A percentile compares a stretch with the other conserved stretches of the same genome.
Evolutionary conservation across 1,140 invertebrate genomes (phyloP).

Genomic region (Epicauta chinensis): DNA sequence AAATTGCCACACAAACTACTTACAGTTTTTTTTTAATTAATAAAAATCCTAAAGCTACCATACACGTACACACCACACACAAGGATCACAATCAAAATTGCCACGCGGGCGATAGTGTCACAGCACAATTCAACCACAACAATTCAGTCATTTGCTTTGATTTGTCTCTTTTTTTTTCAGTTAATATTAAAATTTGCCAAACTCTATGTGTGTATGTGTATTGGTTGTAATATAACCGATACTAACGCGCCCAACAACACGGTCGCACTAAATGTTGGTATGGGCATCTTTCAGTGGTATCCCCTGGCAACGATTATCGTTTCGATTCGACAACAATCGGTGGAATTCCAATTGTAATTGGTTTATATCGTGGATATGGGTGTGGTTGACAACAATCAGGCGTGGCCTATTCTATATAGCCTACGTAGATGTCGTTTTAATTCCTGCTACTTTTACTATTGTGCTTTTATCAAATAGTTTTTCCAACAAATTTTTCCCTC

Average conservation of each 20-base stretch:
- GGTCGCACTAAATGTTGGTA: constrained; percentile 40
- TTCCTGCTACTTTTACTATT: constrained; percentile 9
- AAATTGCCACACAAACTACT: constrained; percentile 1
- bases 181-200: too few species aligned
- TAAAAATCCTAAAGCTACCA: constrained; percentile 11
- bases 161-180: too few species aligned
- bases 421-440: constrained; percentile 33
- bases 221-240: constrained; percentile 20
- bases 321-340: constrained; percentile 24
- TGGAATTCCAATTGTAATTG: constrained; percentile 21
- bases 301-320: constrained; percentile 41
- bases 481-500: too few species aligned
- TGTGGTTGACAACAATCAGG: constrained; percentile 13
- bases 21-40: not conserved
- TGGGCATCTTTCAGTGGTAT: constrained; percentile 36
- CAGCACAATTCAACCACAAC: too few species aligned
- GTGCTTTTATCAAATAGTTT: too few species aligned
- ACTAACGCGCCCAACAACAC: constrained; percentile 37
- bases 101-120: too few species aligned
- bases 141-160: too few species aligned
- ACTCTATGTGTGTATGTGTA: too few species aligned
- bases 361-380: constrained; percentile 16
- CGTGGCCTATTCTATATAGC: constrained; percentile 12
- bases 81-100: too few species aligned
- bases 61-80: constrained; percentile 3